Percentiles rank a stretch among this genome's conserved stretches.
phyloP scores from a whole-genome alignment of 2,888 invertebrate species.

The Lepidocyrtoides sp. region DNA sequence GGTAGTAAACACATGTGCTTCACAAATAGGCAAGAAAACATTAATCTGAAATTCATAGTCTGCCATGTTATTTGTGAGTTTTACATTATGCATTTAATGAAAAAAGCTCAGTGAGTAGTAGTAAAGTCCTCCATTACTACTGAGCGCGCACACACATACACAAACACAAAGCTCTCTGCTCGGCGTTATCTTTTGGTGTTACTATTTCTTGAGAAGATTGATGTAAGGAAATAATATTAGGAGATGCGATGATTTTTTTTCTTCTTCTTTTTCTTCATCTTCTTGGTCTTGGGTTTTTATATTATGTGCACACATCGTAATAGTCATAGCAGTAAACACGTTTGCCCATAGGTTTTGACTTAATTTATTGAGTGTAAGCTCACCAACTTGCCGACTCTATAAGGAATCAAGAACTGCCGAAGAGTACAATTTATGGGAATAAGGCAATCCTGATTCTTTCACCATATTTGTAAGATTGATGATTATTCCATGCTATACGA shows the following conservation, averaged over 20 bases:
- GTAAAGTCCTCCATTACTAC: constrained; percentile 41
- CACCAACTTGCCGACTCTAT: constrained; percentile 82
- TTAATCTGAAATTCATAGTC: constrained; percentile 69
- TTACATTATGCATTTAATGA: constrained; percentile 38
- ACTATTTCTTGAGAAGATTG: constrained; percentile 63
- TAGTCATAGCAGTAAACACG: constrained; percentile 67
- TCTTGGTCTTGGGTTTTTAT: background rate
- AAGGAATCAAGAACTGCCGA: constrained; percentile 83
- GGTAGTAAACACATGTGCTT: constrained; percentile 48
- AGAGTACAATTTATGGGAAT: constrained; percentile 82
- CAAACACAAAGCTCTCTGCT: background rate
- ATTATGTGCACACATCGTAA: constrained; percentile 36
- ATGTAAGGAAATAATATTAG: constrained; percentile 67
- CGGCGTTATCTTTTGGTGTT: constrained; percentile 52
- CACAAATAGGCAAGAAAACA: constrained; percentile 53
- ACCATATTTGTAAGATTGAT: constrained; percentile 82
- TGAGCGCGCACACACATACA: background rate
- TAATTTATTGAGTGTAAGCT: constrained; percentile 82
- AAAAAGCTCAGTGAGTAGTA: constrained; percentile 21
- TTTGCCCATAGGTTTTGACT: constrained; percentile 81
- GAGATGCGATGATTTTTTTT: constrained; percentile 63
- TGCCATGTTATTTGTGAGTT: constrained; percentile 55
- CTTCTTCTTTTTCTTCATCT: constrained; percentile 27
- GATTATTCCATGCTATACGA: constrained; percentile 78
- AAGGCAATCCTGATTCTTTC: constrained; percentile 82